These are phyloP conservation scores for Cyclina sinensis DNA, from an alignment of 1,140 invertebrate genomes.

Conservation along the genomic window DNA sequence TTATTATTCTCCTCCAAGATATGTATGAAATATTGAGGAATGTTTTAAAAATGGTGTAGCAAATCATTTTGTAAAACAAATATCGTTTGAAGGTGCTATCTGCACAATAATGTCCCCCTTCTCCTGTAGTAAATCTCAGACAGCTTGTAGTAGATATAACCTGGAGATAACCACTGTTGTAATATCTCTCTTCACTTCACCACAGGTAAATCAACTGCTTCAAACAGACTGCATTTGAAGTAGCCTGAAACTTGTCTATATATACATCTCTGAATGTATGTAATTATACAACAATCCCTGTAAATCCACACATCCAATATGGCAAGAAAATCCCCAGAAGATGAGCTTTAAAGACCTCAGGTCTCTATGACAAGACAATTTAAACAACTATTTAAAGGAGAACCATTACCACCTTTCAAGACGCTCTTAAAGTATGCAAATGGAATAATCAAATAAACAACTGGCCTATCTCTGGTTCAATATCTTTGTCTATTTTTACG, in stretches of 20 bases:
- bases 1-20: not conserved
- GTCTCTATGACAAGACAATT: slow-evolving; percentile 26
- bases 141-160: slow-evolving; percentile 13
- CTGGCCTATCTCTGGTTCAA: not conserved
- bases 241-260: not conserved
- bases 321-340: not conserved
- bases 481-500: not conserved
- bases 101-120: not conserved
- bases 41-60: not conserved
- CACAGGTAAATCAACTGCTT: not conserved
- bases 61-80: not conserved
- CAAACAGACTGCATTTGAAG: not conserved
- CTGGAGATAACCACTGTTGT: slow-evolving; percentile 7
- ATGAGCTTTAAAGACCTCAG: not conserved
- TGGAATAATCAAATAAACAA: not conserved
- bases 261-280: not conserved
- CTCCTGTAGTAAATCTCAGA: slow-evolving; percentile 12
- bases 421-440: not conserved
- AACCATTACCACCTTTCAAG: slow-evolving; percentile 28
- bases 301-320: slow-evolving; percentile 15
- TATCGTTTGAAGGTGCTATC: not conserved
- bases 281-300: not conserved
- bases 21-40: not conserved
- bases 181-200: not conserved
- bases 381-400: slow-evolving; percentile 32